Evolutionary conservation across 1,140 invertebrate species (phyloP).

Genomic region (Octopus bimaculoides): DNA sequence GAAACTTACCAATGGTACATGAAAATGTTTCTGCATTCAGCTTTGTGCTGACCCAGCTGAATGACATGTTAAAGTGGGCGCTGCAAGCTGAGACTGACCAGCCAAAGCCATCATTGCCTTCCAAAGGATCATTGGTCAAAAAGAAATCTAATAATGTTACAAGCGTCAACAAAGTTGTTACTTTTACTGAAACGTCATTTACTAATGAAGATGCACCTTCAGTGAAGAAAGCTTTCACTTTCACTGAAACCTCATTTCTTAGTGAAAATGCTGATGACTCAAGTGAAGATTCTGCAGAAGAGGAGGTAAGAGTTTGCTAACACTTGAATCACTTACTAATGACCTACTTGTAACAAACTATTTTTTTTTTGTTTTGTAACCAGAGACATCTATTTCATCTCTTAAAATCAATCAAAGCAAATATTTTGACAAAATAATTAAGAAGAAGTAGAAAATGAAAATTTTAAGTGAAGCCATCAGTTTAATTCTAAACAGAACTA

Average conservation of each 20-base stretch:
- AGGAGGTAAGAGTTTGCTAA: background rate
- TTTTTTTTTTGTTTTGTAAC: too few species aligned
- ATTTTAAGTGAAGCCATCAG: too few species aligned
- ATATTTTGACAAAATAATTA: too few species aligned
- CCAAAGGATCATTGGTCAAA: background rate
- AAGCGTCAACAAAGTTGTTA: constrained; percentile 1
- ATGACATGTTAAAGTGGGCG: background rate
- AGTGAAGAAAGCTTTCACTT: background rate
- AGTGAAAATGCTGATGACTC: background rate
- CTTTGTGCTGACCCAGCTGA: too few species aligned
- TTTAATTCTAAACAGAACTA: too few species aligned
- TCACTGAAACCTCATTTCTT: background rate
- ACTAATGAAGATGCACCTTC: background rate
- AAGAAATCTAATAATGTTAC: background rate
- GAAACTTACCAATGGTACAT: background rate
- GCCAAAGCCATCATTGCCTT: background rate
- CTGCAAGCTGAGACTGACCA: background rate
- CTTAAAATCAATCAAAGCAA: too few species aligned
- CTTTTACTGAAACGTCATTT: constrained; percentile 3
- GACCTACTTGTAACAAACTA: too few species aligned
- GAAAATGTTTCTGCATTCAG: background rate
- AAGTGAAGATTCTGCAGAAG: background rate
- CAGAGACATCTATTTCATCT: too few species aligned
- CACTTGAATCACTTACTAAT: too few species aligned
- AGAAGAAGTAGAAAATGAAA: too few species aligned